Evolutionary conservation across 2,888 invertebrate species (phyloP), one percentile per base, ranked within the genome.

Genomic region (Campoplex capitator): DNA sequence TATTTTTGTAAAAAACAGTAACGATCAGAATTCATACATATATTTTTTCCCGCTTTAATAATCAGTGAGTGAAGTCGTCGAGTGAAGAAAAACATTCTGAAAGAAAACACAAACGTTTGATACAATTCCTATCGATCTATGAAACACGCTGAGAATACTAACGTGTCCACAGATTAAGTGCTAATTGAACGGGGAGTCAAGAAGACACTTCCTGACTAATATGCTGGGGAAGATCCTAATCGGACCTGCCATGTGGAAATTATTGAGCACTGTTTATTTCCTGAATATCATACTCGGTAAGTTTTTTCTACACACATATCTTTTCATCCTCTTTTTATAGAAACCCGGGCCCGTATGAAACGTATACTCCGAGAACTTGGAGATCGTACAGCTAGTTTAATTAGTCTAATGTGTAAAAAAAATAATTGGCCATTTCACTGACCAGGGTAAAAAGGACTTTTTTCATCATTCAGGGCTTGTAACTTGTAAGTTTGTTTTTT

Each of bases 211-310:
- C 35, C 35, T 18, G 70, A 58, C 82, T 56, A 77, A 68, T 56
- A 85, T 62, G 70, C 68, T 58, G 56, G 13, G 38, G 71, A 85
- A 38, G 82, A 87, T 85, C 85, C 74, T 79, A 56, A 75, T 73
- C 54, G 70, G 71, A 16, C 54, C 75, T 75, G 75, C 79, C 83
- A 79, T 81, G 83, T 85, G 88, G 88, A 89, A 77, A 88, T 82
- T 89, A 85, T 88, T 86, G 87, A 88, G 79, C 85, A 83, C 85
- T 65, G 79, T 67, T 70, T 89, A 74, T 32, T 67, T 89, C 80
- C 78, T 89, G 81, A 81, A 77, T 54, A 51, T 89, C 80, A 45
- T 88, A 32, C 67, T 89, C 62, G 89, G 89, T 89, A 71, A 89
- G 86, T 81, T 62, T 45, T 58, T 83, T 32, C 13, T 8, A 48